phyloP scores from a whole-genome alignment of 2,113 vertebrate genomes.

The Alethe diademata region DNA sequence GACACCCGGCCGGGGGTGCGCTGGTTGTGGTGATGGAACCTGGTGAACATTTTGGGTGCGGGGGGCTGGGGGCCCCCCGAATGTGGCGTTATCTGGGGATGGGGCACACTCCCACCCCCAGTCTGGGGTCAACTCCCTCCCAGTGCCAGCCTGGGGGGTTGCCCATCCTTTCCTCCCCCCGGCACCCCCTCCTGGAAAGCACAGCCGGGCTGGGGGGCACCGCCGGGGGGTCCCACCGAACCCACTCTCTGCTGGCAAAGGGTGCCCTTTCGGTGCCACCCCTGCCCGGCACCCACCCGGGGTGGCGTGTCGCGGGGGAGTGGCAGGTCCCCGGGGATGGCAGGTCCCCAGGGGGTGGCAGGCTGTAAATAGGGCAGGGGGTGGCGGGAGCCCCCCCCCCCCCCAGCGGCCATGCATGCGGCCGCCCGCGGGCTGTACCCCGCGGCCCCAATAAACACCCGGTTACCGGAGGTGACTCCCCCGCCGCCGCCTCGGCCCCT shows the following conservation, averaged over 20 bases:
- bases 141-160: neutral
- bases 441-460: slow-evolving; percentile 44
- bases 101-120: neutral
- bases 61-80: neutral
- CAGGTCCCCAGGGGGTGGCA: neutral
- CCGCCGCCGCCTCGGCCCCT: neutral
- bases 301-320: neutral
- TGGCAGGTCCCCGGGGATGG: neutral
- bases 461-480: slow-evolving; percentile 19
- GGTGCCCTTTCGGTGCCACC: slow-evolving; percentile 30
- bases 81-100: neutral
- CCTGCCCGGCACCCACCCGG: neutral
- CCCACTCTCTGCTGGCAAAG: slow-evolving; percentile 59
- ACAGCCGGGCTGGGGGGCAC: neutral
- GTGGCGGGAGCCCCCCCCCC: neutral
- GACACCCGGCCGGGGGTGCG: neutral
- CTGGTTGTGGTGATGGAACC: neutral
- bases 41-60: neutral
- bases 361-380: slow-evolving; percentile 56
- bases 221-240: neutral
- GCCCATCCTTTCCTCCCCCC: neutral
- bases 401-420: slow-evolving; percentile 49
- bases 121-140: neutral
- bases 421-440: slow-evolving; percentile 45
- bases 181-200: neutral